Percentiles rank a stretch among this genome's conserved stretches.
Conservation (phyloP, 2,797 vertebrate species). For the Meda fulgida region DNA sequence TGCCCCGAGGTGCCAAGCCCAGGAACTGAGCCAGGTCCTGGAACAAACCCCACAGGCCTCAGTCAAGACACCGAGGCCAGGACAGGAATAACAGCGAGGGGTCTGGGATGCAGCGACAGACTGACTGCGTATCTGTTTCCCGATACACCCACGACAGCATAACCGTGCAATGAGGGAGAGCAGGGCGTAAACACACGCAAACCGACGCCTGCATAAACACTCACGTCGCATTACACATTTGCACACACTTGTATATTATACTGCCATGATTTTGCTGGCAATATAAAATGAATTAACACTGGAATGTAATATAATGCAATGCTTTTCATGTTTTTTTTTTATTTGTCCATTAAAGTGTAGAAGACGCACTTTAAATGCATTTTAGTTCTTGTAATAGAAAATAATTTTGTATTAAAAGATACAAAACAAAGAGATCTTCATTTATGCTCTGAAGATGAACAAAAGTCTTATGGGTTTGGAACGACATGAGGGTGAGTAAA, state of each 20-base stretch:
- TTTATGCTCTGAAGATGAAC: neutral
- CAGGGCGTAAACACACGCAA: constrained; percentile 23
- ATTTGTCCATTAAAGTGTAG: neutral
- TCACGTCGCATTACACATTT: neutral
- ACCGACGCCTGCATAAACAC: neutral
- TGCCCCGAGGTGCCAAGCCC: constrained; percentile 51
- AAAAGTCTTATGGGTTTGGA: too few species aligned
- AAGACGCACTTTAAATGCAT: too few species aligned
- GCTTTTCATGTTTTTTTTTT: neutral
- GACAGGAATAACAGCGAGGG: constrained; percentile 61
- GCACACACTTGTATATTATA: constrained; percentile 18
- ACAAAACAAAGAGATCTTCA: too few species aligned
- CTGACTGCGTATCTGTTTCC: constrained; percentile 69
- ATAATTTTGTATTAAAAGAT: too few species aligned
- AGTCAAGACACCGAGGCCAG: constrained; percentile 43
- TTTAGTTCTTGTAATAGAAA: too few species aligned
- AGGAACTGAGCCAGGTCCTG: constrained; percentile 53
- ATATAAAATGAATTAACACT: neutral
- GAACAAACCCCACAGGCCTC: constrained; percentile 42
- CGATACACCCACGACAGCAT: constrained; percentile 64
- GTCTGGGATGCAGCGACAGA: constrained; percentile 65
- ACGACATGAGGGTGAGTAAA: too few species aligned
- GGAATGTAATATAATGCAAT: neutral
- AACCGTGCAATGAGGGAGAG: constrained; percentile 64
- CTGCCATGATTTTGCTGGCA: neutral